A percentile compares a stretch with the other conserved stretches of the same genome.
phyloP scores from a whole-genome alignment of 2,797 vertebrate species.

The Mastacembelus armatus region DNA sequence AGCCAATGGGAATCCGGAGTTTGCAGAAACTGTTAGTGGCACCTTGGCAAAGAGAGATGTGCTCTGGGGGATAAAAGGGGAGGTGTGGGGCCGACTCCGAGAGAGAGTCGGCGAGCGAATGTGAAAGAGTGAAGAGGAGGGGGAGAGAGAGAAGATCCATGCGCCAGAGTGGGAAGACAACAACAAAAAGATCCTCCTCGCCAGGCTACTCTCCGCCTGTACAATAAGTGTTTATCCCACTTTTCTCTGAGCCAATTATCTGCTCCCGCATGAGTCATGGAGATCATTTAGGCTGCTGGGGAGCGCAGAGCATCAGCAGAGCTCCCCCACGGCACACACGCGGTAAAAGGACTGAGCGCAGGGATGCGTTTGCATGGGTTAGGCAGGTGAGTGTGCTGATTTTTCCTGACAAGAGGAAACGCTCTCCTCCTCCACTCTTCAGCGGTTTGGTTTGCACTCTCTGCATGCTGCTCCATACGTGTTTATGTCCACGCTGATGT shows the following conservation, averaged over 20 bases:
- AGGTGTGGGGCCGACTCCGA: neutral
- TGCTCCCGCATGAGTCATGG: conserved; percentile 72
- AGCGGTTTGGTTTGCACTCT: neutral
- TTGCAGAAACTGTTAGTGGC: conserved; percentile 56
- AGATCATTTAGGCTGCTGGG: conserved; percentile 76
- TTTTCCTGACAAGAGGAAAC: neutral
- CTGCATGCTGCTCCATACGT: conserved; percentile 18
- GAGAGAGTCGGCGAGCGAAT: neutral
- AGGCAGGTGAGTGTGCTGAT: conserved; percentile 69
- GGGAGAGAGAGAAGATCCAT: conserved; percentile 16
- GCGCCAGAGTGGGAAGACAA: conserved; percentile 17
- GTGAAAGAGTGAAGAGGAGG: conserved; percentile 1
- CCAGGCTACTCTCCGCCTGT: conserved; percentile 20
- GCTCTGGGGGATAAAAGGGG: conserved; percentile 14
- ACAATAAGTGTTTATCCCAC: conserved; percentile 76
- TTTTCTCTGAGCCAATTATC: conserved; percentile 80
- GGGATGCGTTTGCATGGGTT: conserved; percentile 40
- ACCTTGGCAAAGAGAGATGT: conserved; percentile 46
- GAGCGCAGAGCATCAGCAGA: conserved; percentile 55
- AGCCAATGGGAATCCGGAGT: conserved; percentile 51
- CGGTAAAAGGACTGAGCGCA: conserved; percentile 34
- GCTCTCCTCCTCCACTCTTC: neutral
- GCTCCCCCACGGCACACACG: conserved; percentile 10
- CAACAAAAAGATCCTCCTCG: conserved; percentile 3
- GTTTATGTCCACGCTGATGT: conserved; percentile 7